A percentile compares a stretch with the other conserved stretches of the same genome.
Evolutionary conservation across 2,113 vertebrate species (phyloP).

Genomic region (Caranx melampygus): DNA sequence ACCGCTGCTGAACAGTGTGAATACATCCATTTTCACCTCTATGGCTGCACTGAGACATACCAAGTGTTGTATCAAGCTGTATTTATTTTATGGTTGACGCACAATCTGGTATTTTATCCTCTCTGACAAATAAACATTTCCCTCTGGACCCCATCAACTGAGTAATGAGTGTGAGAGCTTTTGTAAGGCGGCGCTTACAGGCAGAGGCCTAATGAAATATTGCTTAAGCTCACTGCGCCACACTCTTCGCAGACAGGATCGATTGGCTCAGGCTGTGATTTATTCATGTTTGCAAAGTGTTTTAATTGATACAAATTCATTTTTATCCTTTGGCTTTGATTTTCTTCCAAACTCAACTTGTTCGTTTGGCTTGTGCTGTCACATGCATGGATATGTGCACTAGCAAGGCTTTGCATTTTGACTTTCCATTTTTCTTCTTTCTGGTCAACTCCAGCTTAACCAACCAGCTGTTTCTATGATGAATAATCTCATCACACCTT

Average conservation of each 20-base stretch:
- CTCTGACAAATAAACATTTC: slow-evolving; percentile 29
- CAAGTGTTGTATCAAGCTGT: slow-evolving; percentile 21
- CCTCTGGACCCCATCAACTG: slow-evolving; percentile 16
- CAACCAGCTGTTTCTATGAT: too few species aligned
- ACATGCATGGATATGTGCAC: too few species aligned
- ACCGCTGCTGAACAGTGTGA: not conserved
- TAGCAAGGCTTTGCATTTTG: not conserved
- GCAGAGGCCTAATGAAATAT: slow-evolving; percentile 6
- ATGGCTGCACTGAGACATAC: slow-evolving; percentile 1
- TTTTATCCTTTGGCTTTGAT: slow-evolving; percentile 1
- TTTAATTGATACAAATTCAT: not conserved
- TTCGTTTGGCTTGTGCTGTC: not conserved
- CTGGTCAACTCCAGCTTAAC: too few species aligned
- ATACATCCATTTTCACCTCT: slow-evolving; percentile 19
- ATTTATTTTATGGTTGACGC: slow-evolving; percentile 16
- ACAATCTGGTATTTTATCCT: slow-evolving; percentile 27
- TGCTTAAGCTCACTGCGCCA: not conserved
- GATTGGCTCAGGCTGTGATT: not conserved
- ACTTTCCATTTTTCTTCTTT: not conserved
- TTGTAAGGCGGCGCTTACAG: slow-evolving; percentile 5
- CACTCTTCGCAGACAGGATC: not conserved
- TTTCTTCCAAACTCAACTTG: slow-evolving; percentile 10
- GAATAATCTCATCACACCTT: too few species aligned
- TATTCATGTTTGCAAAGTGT: slow-evolving; percentile 2
- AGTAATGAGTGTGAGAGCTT: slow-evolving; percentile 16